Evolutionary conservation across 1,140 invertebrate genomes (phyloP).

Genomic region (Phocides pigmalion): DNA sequence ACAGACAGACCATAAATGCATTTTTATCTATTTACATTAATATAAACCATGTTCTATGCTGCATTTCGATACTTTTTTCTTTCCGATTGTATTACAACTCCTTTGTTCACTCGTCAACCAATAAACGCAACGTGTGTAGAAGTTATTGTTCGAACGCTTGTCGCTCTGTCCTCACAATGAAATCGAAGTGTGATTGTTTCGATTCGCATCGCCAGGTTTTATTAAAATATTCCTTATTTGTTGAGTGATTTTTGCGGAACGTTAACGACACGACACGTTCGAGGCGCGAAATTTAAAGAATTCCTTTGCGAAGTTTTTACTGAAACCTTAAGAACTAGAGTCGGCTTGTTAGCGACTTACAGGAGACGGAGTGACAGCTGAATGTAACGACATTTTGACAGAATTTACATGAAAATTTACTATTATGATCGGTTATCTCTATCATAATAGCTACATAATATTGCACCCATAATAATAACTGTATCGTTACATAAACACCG

Average conservation of each 20-base stretch:
- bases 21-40: too few relatives aligned
- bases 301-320: slow-evolving; percentile 37
- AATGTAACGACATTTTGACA: slow-evolving; percentile 26
- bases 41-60: too few relatives aligned
- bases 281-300: slow-evolving; percentile 44
- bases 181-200: slow-evolving; percentile 71
- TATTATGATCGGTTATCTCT: too few relatives aligned
- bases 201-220: slow-evolving; percentile 68
- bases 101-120: slow-evolving; percentile 21
- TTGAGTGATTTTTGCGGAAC: slow-evolving; percentile 49
- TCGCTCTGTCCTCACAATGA: slow-evolving; percentile 65
- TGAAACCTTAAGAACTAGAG: slow-evolving; percentile 46
- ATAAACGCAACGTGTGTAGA: slow-evolving; percentile 13
- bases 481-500: too few relatives aligned
- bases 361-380: slow-evolving; percentile 7
- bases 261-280: slow-evolving; percentile 52
- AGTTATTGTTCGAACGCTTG: slow-evolving; percentile 55
- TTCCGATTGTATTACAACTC: slow-evolving; percentile 12
- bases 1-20: too few relatives aligned
- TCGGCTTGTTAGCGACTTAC: slow-evolving; percentile 52
- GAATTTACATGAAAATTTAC: background rate
- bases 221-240: slow-evolving; percentile 76
- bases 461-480: too few relatives aligned
- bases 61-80: slow-evolving; percentile 2
- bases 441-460: too few relatives aligned